These are phyloP conservation scores for Drosophila sucinea DNA, from an alignment of 1,140 invertebrate species.

Conservation along the genomic window DNA sequence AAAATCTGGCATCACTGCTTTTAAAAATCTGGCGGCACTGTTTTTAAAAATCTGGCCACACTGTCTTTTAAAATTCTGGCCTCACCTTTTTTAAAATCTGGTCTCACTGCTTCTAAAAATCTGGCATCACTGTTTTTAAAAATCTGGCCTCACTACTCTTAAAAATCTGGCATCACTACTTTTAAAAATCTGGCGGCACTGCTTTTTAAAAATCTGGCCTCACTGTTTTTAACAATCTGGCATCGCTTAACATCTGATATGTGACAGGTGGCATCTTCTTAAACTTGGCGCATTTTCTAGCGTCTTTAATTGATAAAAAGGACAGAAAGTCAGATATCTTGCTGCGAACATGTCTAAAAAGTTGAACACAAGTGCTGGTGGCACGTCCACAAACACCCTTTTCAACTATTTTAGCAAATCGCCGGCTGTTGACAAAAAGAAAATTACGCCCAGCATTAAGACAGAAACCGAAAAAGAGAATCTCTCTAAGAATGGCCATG, in stretches of 20 bases:
- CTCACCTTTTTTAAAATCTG: too few relatives aligned
- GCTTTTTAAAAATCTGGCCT: too few relatives aligned
- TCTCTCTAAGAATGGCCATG: constrained; percentile 39
- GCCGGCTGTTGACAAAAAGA: constrained; percentile 83
- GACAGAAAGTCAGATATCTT: constrained; percentile 1
- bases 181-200: too few relatives aligned
- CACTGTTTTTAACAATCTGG: not conserved
- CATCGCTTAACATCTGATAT: not conserved
- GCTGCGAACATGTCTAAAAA: constrained; percentile 67
- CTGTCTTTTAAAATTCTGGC: too few relatives aligned
- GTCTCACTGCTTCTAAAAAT: too few relatives aligned
- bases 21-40: too few relatives aligned
- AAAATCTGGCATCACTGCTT: too few relatives aligned
- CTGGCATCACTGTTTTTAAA: too few relatives aligned
- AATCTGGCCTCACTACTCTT: too few relatives aligned
- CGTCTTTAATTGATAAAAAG: constrained; percentile 37
- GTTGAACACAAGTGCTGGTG: constrained; percentile 64
- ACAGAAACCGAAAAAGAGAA: constrained; percentile 55
- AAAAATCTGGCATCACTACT: too few relatives aligned
- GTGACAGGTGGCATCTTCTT: constrained; percentile 8
- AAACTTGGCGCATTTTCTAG: constrained; percentile 66
- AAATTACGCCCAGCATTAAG: constrained; percentile 75
- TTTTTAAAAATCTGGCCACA: too few relatives aligned
- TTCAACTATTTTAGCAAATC: constrained; percentile 86
- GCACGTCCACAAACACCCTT: constrained; percentile 84